phyloP scores from a whole-genome alignment of 2,888 invertebrate genomes.

The Lochmaea capreae region DNA sequence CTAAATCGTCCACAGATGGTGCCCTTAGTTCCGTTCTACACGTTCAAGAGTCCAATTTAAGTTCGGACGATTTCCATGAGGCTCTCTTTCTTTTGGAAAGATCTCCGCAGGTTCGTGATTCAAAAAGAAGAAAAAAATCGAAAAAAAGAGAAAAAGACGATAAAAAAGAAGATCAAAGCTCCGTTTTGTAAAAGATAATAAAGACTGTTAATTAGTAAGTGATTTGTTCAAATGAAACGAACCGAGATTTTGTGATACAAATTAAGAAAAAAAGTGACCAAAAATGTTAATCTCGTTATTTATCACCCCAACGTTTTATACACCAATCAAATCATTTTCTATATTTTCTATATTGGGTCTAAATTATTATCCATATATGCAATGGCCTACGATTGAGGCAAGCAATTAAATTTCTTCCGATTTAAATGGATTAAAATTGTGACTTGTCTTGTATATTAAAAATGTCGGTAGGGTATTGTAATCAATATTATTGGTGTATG shows the following conservation, averaged over 20 bases:
- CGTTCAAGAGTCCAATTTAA: slow-evolving; percentile 69
- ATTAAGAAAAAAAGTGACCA: slow-evolving; percentile 44
- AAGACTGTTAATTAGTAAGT: slow-evolving; percentile 57
- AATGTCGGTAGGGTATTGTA: too few species aligned
- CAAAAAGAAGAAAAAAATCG: slow-evolving; percentile 66
- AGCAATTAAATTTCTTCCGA: too few species aligned
- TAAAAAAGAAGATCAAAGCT: slow-evolving; percentile 66
- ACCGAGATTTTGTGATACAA: slow-evolving; percentile 57
- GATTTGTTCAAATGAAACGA: slow-evolving; percentile 53
- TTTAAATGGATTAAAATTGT: too few species aligned
- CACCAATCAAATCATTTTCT: slow-evolving; percentile 7
- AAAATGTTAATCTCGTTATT: slow-evolving; percentile 31
- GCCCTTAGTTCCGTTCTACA: slow-evolving; percentile 71
- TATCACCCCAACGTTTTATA: slow-evolving; percentile 20
- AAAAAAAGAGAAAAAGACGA: slow-evolving; percentile 66
- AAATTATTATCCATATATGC: too few species aligned
- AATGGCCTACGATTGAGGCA: too few species aligned
- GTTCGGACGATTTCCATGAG: slow-evolving; percentile 71
- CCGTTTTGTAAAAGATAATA: slow-evolving; percentile 61
- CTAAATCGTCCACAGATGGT: slow-evolving; percentile 70
- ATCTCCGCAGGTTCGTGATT: slow-evolving; percentile 67
- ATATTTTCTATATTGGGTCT: too few species aligned
- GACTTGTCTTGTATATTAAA: too few species aligned
- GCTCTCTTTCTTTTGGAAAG: slow-evolving; percentile 69
- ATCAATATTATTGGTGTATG: too few species aligned